These are phyloP conservation scores for Fregetta grallaria DNA, from an alignment of 2,113 vertebrate genomes.

Conservation along the genomic window DNA sequence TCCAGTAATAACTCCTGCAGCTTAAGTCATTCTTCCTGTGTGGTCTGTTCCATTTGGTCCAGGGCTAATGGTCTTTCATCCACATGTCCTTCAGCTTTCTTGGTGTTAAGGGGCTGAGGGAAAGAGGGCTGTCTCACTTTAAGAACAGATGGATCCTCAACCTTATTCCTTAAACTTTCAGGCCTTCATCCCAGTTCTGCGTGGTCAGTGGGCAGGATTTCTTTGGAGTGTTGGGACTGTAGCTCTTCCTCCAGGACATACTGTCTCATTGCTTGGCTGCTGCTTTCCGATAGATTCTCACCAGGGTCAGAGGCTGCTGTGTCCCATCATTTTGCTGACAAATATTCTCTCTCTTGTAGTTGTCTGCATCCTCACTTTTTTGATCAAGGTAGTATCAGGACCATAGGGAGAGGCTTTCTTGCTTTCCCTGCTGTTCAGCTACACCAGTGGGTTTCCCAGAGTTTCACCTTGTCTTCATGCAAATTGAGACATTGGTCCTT, in stretches of 20 bases:
- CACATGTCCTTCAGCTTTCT: not conserved
- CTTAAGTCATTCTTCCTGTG: not conserved
- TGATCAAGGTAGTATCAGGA: not conserved
- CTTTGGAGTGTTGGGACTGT: not conserved
- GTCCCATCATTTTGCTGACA: not conserved
- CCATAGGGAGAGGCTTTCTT: not conserved
- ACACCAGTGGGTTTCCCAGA: not conserved
- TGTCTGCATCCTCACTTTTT: not conserved
- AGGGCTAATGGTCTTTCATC: not conserved
- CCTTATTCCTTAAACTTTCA: not conserved
- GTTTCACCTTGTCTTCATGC: not conserved
- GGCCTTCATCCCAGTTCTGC: not conserved
- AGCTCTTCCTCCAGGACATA: not conserved
- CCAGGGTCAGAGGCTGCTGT: not conserved
- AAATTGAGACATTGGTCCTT: not conserved
- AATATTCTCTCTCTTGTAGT: not conserved
- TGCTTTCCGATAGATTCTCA: not conserved
- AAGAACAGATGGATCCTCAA: not conserved
- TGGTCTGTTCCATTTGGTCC: not conserved
- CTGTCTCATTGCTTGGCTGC: not conserved
- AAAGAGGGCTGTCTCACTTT: not conserved
- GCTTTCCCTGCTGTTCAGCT: not conserved
- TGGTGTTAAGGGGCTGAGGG: not conserved
- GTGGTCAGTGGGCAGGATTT: not conserved
- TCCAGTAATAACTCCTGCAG: not conserved